Base-by-base conservation (phyloP, 2,113 vertebrate genomes). In the Gasterosteus aculeatus region DNA sequence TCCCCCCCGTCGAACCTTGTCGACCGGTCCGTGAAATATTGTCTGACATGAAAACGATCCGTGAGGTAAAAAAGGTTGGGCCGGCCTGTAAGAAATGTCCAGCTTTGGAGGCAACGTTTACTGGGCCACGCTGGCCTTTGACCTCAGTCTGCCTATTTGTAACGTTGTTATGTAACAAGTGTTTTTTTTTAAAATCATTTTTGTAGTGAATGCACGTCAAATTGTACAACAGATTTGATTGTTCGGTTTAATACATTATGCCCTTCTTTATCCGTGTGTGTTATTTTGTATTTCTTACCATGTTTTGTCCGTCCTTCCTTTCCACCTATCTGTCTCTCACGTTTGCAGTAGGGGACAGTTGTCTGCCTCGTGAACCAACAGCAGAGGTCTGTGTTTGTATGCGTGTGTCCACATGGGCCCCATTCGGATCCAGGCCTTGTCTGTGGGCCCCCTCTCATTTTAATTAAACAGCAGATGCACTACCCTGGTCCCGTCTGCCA, bases 381-480 rank as follows among this genome's bases (percentile, higher is more conserved):
- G 51, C 63, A 69, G 44, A 47, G 56, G 15, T 76, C 63, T 71
- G 46, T 29, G 18, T 68, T 60, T 59, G 78, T 61, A 19, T 22
- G 10, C 47, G 53, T 22, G 11, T 66, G 68, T 42, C 74, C 56
- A 81, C 67, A 70, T 56, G 65, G 68, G 57, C 84, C 68, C 75
- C 70, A 80, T 88, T 82, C 76, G 71, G 60, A 90, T 89, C 78
- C 76, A 85, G 83, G 69, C 73, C 73, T 53, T 81, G 77, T 87
- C 87, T 79, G 77, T 77, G 86, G 77, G 71, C 77, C 78, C 86
- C 81, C 80, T 75, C 73, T 81, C 72, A 78, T 84, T 89, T 91
- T 92, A 90, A 90, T 91, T 91, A 90, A 85, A 81, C 72, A 87
- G 83, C 88, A 91, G 90, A 90, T 92, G 86, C 85, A 86, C 88